Evolutionary conservation across 1,140 invertebrate species (phyloP).

Genomic region (Drosophila sp.): DNA sequence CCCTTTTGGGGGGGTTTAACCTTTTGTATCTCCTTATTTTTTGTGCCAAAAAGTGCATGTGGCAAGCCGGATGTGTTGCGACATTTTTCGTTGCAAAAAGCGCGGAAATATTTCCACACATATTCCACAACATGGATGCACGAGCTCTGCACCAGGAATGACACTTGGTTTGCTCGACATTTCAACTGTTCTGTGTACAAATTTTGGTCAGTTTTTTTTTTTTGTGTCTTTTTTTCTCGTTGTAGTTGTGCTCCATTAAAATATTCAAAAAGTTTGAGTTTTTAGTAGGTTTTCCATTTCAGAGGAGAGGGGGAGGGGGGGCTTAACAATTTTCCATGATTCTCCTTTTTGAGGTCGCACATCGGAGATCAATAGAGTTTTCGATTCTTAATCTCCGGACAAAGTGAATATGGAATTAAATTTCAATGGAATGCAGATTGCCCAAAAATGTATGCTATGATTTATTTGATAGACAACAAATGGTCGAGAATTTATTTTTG

Average conservation of each 20-base stretch:
- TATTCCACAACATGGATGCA: conserved; percentile 36
- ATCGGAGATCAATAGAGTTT: conserved; percentile 8
- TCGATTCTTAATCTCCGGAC: not conserved
- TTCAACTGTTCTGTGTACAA: conserved; percentile 29
- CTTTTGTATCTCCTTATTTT: not conserved
- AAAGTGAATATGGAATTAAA: conserved; percentile 8
- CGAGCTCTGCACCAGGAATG: conserved; percentile 31
- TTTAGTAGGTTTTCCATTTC: conserved; percentile 43
- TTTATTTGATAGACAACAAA: too few species aligned
- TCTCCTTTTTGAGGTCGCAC: not conserved
- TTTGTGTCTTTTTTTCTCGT: conserved; percentile 21
- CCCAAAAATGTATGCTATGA: not conserved
- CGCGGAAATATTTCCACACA: conserved; percentile 70
- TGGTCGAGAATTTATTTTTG: too few species aligned
- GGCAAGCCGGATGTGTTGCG: conserved; percentile 68
- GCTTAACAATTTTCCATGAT: not conserved
- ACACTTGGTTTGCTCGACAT: conserved; percentile 44
- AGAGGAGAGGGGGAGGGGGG: conserved; percentile 36
- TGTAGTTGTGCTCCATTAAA: conserved; percentile 42
- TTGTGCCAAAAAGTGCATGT: conserved; percentile 57
- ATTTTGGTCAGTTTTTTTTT: conserved; percentile 47
- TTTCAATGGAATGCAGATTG: not conserved
- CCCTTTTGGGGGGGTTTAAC: not conserved
- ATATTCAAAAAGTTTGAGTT: conserved; percentile 63
- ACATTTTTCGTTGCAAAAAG: conserved; percentile 55